These are phyloP conservation scores for Pseudomyrmex cubaensis DNA, from an alignment of 1,140 invertebrate genomes.

Conservation along the genomic window DNA sequence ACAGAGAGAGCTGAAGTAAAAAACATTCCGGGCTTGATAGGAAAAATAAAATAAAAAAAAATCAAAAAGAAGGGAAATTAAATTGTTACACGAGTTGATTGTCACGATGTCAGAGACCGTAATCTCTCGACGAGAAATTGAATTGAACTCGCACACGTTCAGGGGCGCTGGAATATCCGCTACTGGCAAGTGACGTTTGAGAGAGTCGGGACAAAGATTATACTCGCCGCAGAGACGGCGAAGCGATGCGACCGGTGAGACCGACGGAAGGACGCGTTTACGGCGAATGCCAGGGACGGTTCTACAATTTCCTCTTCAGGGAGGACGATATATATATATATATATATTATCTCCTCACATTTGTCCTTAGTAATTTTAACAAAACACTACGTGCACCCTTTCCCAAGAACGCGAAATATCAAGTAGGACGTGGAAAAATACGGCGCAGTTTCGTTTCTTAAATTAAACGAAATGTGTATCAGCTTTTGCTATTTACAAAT, in stretches of 20 bases:
- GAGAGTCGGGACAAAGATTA: constrained; percentile 34
- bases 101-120: background rate
- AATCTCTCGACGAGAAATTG: background rate
- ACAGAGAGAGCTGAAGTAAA: too few relatives aligned
- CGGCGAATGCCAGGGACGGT: background rate
- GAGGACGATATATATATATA: too few relatives aligned
- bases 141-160: background rate
- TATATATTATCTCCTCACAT: too few relatives aligned
- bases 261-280: constrained; percentile 23
- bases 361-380: constrained; percentile 4
- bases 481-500: too few relatives aligned
- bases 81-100: background rate
- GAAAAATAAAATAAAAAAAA: background rate
- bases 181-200: constrained; percentile 11
- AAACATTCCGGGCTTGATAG: background rate
- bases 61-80: background rate
- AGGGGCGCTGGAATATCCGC: constrained; percentile 9
- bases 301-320: background rate
- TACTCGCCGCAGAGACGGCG: background rate
- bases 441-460: too few relatives aligned
- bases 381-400: background rate
- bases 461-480: too few relatives aligned
- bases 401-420: too few relatives aligned
- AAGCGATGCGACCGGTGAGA: constrained; percentile 11
- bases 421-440: too few relatives aligned